These are phyloP conservation scores for Enteromius unitaeniatus DNA, from an alignment of 2,797 vertebrate species.

Conservation along the genomic window DNA sequence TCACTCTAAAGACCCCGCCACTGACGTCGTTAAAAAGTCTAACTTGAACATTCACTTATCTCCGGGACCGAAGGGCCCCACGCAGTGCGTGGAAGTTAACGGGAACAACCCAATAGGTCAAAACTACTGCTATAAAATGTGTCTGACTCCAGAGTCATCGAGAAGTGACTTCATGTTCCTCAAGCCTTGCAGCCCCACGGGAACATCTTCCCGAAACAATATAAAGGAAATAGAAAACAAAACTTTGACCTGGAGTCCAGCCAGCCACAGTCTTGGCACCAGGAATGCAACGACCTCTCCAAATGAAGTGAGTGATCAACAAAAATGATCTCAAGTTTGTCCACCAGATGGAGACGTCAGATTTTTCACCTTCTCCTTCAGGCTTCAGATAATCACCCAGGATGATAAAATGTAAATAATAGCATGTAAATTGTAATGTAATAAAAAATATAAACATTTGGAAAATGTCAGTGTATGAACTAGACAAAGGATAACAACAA, in stretches of 20 bases:
- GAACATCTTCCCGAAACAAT: conserved; percentile 78
- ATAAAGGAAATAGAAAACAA: conserved; percentile 76
- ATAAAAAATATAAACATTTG: neutral
- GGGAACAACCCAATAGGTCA: conserved; percentile 71
- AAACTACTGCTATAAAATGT: conserved; percentile 90
- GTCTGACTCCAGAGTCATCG: conserved; percentile 85
- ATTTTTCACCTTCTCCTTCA: too few relatives aligned
- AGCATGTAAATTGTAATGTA: neutral
- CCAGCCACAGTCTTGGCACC: conserved; percentile 64
- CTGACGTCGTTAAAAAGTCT: conserved; percentile 80
- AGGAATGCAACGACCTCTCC: conserved; percentile 72
- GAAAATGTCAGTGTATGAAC: neutral
- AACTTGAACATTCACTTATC: conserved; percentile 77
- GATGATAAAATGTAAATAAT: neutral
- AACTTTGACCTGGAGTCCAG: conserved; percentile 72
- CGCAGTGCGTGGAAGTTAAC: conserved; percentile 69
- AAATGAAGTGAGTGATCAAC: conserved; percentile 76
- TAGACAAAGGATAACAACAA: neutral
- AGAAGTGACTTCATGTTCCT: conserved; percentile 92
- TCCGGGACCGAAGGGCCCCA: conserved; percentile 62
- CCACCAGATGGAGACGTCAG: conserved; percentile 31
- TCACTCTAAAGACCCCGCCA: conserved; percentile 61
- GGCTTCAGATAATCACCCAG: neutral
- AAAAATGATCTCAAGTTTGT: neutral
- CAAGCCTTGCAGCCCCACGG: conserved; percentile 81